phyloP scores from a whole-genome alignment of 2,888 invertebrate genomes.

The Plebejus anna region DNA sequence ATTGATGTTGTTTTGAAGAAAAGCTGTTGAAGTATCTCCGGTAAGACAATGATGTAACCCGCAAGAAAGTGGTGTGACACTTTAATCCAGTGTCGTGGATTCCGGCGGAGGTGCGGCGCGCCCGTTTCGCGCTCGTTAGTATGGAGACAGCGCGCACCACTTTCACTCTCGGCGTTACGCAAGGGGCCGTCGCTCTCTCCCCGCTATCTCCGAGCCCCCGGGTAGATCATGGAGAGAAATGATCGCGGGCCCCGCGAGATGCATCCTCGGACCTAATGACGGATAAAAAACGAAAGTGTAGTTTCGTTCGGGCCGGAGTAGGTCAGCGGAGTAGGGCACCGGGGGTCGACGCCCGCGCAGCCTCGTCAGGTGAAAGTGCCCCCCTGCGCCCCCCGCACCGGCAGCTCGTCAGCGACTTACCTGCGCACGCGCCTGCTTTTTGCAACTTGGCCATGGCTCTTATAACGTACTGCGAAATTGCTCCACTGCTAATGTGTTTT shows the following conservation, averaged over 20 bases:
- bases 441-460: constrained; percentile 78
- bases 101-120: constrained; percentile 57
- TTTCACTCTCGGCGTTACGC: constrained; percentile 77
- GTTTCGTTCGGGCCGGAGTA: constrained; percentile 69
- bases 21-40: background rate
- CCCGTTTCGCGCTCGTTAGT: constrained; percentile 70
- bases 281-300: constrained; percentile 75
- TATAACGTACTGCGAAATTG: constrained; percentile 74
- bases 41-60: constrained; percentile 52
- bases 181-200: constrained; percentile 50
- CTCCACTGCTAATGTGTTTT: constrained; percentile 66
- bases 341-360: constrained; percentile 78
- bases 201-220: constrained; percentile 52
- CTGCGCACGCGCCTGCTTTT: constrained; percentile 75
- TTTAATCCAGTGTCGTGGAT: constrained; percentile 65
- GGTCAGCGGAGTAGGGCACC: constrained; percentile 77
- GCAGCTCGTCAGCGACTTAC: constrained; percentile 57
- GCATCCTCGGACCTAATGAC: constrained; percentile 70
- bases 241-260: constrained; percentile 57
- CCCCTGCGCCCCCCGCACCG: constrained; percentile 54
- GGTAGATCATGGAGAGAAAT: constrained; percentile 42
- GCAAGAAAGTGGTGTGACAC: constrained; percentile 61
- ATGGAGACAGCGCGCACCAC: constrained; percentile 72
- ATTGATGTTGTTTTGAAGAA: background rate
- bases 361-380: constrained; percentile 77